phyloP scores from a whole-genome alignment of 2,797 vertebrate species.

The Sebastes vulpes region DNA sequence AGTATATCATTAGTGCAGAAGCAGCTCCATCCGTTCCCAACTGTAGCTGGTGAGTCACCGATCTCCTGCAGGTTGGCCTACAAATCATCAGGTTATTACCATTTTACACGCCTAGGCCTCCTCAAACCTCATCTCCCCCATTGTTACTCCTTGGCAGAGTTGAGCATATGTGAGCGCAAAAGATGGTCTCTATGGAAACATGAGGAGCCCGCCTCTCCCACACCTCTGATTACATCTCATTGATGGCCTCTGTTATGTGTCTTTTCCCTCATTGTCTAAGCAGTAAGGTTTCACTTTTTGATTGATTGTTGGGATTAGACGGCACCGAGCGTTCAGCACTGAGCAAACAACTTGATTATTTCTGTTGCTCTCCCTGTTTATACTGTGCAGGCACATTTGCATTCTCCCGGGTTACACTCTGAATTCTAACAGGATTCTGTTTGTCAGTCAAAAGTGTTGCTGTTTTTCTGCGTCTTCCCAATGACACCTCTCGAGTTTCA shows the following conservation, averaged over 20 bases:
- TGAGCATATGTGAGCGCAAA: slow-evolving; percentile 39
- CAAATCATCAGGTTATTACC: slow-evolving; percentile 42
- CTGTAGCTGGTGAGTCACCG: slow-evolving; percentile 41
- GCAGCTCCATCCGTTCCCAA: slow-evolving; percentile 20
- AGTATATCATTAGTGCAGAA: slow-evolving; percentile 15
- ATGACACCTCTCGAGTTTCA: slow-evolving; percentile 29
- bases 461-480: slow-evolving; percentile 27
- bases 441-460: slow-evolving; percentile 50
- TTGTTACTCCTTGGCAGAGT: slow-evolving; percentile 9
- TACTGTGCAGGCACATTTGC: slow-evolving; percentile 36
- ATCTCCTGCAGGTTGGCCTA: slow-evolving; percentile 25
- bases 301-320: slow-evolving; percentile 36
- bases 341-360: slow-evolving; percentile 44
- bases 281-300: slow-evolving; percentile 19
- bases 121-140: slow-evolving; percentile 4
- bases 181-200: slow-evolving; percentile 75
- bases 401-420: slow-evolving; percentile 25
- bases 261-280: neutral
- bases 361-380: slow-evolving; percentile 15
- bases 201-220: slow-evolving; percentile 23
- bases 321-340: neutral
- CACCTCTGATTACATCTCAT: slow-evolving; percentile 31
- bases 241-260: slow-evolving; percentile 5
- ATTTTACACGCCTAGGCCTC: slow-evolving; percentile 1
- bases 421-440: slow-evolving; percentile 49